phyloP scores from a whole-genome alignment of 2,113 vertebrate species.

The Porphyrio hochstetteri region DNA sequence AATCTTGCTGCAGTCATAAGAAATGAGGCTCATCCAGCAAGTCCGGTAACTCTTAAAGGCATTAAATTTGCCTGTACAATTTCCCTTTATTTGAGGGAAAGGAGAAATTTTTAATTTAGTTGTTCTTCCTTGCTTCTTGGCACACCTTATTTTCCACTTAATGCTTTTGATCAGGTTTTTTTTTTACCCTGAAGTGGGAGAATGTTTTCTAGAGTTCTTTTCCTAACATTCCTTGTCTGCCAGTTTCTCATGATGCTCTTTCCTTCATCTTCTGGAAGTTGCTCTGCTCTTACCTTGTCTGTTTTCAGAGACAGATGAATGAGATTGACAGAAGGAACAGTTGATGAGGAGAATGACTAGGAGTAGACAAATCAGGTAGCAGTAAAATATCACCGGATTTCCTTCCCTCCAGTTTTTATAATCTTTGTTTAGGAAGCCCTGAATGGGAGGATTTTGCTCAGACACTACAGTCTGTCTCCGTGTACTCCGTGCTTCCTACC shows the following conservation, averaged over 20 bases:
- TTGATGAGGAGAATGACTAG: not conserved
- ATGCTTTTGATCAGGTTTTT: not conserved
- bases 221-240: not conserved
- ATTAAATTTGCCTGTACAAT: not conserved
- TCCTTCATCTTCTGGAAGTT: not conserved
- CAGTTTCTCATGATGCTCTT: not conserved
- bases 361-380: not conserved
- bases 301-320: not conserved
- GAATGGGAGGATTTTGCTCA: not conserved
- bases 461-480: not conserved
- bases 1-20: not conserved
- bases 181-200: not conserved
- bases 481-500: not conserved
- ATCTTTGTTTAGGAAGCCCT: not conserved
- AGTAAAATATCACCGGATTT: not conserved
- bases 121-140: not conserved
- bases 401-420: not conserved
- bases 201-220: not conserved
- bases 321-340: not conserved
- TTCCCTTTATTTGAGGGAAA: conserved; percentile 26
- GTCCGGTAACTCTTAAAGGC: not conserved
- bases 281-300: not conserved
- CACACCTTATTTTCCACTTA: not conserved
- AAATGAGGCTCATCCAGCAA: not conserved
- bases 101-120: not conserved